Base-by-base conservation (phyloP, 2,113 vertebrate genomes). In the Taurulus bubalis region DNA sequence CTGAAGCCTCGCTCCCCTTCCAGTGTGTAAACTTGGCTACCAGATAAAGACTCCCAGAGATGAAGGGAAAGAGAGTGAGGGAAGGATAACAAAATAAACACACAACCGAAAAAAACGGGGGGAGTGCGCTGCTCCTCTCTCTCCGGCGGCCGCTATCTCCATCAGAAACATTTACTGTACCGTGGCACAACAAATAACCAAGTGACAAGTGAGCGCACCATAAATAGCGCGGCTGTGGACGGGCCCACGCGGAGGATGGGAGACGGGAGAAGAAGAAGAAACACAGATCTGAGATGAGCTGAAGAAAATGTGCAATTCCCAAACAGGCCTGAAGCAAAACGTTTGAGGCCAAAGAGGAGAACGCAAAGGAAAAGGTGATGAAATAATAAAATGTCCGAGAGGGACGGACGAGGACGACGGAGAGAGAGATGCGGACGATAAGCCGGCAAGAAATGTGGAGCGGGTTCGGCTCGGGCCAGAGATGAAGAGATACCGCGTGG, bases 1-100 rank as follows among this genome's bases (percentile, higher is more conserved):
- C 92, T 94, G 94, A 95, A 56, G 84, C 93, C 85, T 93, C 76
- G 84, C 70, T 82, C 77, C 64, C 85, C 88, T 89, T 90, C 84
- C 93, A 91, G 94, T 89, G 91, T 94, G 94, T 95, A 95, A 96
- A 95, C 94, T 94, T 94, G 94, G 93, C 95, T 91, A 80, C 89
- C 90, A 93, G 94, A 94, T 95, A 94, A 95, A 95, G 92, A 88
- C 72, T 36, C 30, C 28, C n/a, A 42, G 75, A 89, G 82, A 90
- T 85, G 85, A 90, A 87, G 85, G 78, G 80, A 85, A 71, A 88
- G 73, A 89, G 85, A 66, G 73, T 79, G 88, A 87, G 87, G 72
- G 86, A 92, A 81, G 87, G 87, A 90, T 89, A 89, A 93, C 90
- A 93, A 92, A 91, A 92, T 89, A 95, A 95, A 94, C 84, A 85